A percentile compares a stretch with the other conserved stretches of the same genome.
These are phyloP conservation scores for Elachura formosa DNA, from an alignment of 2,113 vertebrate genomes.

Conservation along the genomic window DNA sequence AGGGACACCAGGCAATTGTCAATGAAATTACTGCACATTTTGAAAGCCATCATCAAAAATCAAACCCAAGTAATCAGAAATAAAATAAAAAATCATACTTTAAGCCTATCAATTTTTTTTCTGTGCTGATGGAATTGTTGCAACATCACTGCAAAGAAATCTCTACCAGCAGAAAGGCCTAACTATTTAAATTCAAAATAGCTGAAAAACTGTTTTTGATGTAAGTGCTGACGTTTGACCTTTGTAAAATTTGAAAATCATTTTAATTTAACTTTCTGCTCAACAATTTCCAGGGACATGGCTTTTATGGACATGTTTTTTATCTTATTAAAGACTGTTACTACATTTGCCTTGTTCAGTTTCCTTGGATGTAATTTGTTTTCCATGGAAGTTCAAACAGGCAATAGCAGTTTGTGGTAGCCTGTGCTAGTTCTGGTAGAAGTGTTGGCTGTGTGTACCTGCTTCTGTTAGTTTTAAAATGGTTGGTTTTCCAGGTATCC, in stretches of 20 bases:
- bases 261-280: background rate
- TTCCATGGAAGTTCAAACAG: background rate
- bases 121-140: background rate
- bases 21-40: background rate
- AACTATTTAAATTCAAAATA: background rate
- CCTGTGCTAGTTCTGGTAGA: background rate
- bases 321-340: background rate
- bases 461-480: background rate
- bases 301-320: background rate
- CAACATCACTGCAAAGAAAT: background rate
- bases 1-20: background rate
- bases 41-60: background rate
- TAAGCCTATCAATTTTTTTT: background rate
- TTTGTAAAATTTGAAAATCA: background rate
- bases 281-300: background rate
- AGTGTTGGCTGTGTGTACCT: background rate
- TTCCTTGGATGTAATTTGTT: background rate
- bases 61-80: background rate
- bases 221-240: background rate
- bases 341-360: background rate
- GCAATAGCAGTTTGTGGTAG: background rate
- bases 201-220: background rate
- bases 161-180: background rate
- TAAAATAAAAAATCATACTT: background rate
- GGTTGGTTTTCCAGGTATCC: background rate